Evolutionary conservation across 2,797 vertebrate genomes (phyloP), one percentile per base, ranked within the genome.

Genomic region (Centroberyx gerrardi): DNA sequence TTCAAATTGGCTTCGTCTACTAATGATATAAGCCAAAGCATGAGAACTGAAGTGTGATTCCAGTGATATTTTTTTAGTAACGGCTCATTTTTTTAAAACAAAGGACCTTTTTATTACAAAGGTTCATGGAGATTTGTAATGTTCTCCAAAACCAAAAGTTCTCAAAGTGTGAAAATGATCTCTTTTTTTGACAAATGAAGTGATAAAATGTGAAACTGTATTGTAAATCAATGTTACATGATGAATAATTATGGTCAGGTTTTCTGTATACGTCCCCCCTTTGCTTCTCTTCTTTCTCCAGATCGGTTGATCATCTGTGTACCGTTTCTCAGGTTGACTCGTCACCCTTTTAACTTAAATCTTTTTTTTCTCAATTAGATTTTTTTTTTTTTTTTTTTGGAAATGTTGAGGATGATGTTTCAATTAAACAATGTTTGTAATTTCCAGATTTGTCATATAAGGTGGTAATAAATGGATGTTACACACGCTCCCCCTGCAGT

Each of bases 381-480:
- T 92, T 80, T 84, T 36, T 84, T 86, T 88, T 56, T 83, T 72
- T 76, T 82, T 66, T 72, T 80, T 83, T 81, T 87, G 82, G 75
- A 86, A 91, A 87, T 92, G 81, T 93, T 90, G 51, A 84, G 52
- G 61, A 90, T 56, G 74, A 89, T 89, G 84, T 93, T 93, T 92
- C 84, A 92, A 88, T 87, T 84, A 89, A 89, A 90, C 74, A 84
- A 90, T 90, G 85, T 94, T 94, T 94, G 94, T 93, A 93, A 92
- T 93, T 92, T 94, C 92, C 89, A 92, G 83, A 92, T 94, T 94
- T 95, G 92, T 94, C 93, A 94, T 92, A 94, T 92, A 93, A 94
- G 76, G 86, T 93, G 92, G 91, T 93, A 94, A 94, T 95, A 95
- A 94, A 95, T 95, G 91, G 93, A 94, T 94, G 93, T 94, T 93